Base-by-base conservation (phyloP, 2,888 invertebrate genomes). In the Pyralis farinalis region DNA sequence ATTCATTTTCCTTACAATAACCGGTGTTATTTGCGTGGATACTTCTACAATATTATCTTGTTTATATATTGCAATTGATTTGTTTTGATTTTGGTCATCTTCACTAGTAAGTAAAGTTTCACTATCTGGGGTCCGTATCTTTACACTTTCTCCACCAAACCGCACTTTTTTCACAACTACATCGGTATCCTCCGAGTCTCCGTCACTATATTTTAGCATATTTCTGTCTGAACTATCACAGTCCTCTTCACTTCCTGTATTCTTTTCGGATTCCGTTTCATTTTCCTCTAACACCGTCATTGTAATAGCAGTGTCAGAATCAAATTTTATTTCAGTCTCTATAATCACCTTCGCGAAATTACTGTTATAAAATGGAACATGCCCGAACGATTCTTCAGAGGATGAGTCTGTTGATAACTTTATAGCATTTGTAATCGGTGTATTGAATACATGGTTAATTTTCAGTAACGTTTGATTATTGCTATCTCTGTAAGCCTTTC, bases 121-220 rank as follows among this genome's bases (percentile, higher is more conserved):
- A 70, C 95, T 95, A 54, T 96, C 96, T 0, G 96, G 96, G 8
- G 96, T 96, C 47, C 96, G 86, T 75, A 96, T 91, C 85, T 96
- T 96, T 2, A 96, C 93, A 49, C 95, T 91, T 79, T 96, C 96
- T n/a, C 96, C 96, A 3, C 96, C 96, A 55, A 96, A 96, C 35
- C 95, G 92, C 6, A 96, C 96, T 60, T 95, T 91, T 66, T 95
- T 92, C 12, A 92, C 88, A 22, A 74, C 76, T 9, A 85, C 88
- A 42, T 90, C 90, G 7, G 81, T 87, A 47, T 92, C 92, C 40
- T 92, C 91, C 0, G 91, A 88, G 40, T 92, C 92, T 22, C 90
- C 92, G 28, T 92, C 91, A 38, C 93, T 86, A 38, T 93, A 90
- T 58, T 91, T 91, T 22, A 93, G 73, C 58, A 92, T 85, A 37